A percentile compares a stretch with the other conserved stretches of the same genome.
These are phyloP conservation scores for Diglossa brunneiventris DNA, from an alignment of 2,113 vertebrate genomes.

Conservation along the genomic window DNA sequence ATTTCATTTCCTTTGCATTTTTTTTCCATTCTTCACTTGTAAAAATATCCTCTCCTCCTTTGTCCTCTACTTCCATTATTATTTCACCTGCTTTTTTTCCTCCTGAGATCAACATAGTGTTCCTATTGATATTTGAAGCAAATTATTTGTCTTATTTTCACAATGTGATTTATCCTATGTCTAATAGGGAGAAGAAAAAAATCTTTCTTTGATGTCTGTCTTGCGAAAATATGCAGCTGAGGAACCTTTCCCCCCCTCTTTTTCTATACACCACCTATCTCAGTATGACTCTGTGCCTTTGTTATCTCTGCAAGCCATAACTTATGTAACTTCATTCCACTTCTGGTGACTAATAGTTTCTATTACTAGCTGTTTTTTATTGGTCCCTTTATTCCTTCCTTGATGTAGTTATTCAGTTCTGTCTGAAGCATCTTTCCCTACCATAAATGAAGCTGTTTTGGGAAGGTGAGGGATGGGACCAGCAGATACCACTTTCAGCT, in stretches of 20 bases:
- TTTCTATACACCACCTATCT: not conserved
- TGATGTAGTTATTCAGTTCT: not conserved
- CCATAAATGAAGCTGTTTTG: not conserved
- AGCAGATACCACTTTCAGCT: not conserved
- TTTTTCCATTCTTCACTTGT: not conserved
- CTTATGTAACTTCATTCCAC: not conserved
- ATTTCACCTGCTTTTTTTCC: not conserved
- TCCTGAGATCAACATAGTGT: not conserved
- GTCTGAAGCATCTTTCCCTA: not conserved
- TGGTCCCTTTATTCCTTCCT: not conserved
- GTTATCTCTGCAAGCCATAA: not conserved
- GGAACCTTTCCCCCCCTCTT: accelerated
- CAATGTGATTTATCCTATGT: not conserved
- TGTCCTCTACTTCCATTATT: not conserved
- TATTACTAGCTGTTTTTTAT: not conserved
- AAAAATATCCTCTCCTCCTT: not conserved
- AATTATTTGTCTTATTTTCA: not conserved
- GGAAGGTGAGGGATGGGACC: not conserved
- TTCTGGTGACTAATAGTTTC: not conserved
- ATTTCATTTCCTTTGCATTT: not conserved
- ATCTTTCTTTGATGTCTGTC: not conserved
- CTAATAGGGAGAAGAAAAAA: not conserved
- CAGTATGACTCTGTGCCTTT: not conserved
- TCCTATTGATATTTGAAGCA: not conserved
- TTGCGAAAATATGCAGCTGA: not conserved